phyloP scores from a whole-genome alignment of 92 coral and sea anemone species.

The Galaxea fascicularis region DNA sequence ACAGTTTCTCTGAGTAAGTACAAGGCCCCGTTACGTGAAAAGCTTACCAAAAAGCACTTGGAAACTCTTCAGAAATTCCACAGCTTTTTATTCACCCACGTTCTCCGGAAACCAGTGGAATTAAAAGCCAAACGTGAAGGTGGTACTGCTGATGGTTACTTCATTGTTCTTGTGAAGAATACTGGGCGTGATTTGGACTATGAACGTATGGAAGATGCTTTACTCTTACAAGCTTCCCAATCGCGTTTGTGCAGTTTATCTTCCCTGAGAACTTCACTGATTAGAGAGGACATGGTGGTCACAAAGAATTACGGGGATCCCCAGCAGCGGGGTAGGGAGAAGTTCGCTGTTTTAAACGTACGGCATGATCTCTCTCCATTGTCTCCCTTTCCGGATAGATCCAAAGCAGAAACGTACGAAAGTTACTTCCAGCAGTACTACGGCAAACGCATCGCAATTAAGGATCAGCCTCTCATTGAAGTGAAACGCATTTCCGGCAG shows the following conservation, averaged over 20 bases:
- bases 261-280: not conserved
- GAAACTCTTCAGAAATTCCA: slow-evolving; percentile 69
- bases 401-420: slow-evolving; percentile 74
- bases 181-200: slow-evolving; percentile 28
- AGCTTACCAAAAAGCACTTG: slow-evolving; percentile 10
- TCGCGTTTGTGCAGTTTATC: not conserved
- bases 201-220: slow-evolving; percentile 11
- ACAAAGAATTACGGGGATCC: slow-evolving; percentile 9
- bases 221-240: not conserved
- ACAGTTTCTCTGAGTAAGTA: slow-evolving; percentile 51
- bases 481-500: slow-evolving; percentile 66
- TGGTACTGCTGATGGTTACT: slow-evolving; percentile 77
- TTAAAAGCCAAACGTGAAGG: slow-evolving; percentile 36
- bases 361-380: slow-evolving; percentile 58
- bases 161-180: slow-evolving; percentile 68
- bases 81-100: slow-evolving; percentile 55
- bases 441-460: slow-evolving; percentile 26
- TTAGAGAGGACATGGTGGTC: slow-evolving; percentile 23
- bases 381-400: slow-evolving; percentile 81
- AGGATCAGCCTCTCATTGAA: slow-evolving; percentile 73
- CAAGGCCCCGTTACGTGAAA: not conserved
- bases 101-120: slow-evolving; percentile 65
- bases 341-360: slow-evolving; percentile 57
- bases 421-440: slow-evolving; percentile 70
- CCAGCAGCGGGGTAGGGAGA: slow-evolving; percentile 24